Base-by-base conservation (phyloP, 2,797 vertebrate species). In the Telmatherina bonti region DNA sequence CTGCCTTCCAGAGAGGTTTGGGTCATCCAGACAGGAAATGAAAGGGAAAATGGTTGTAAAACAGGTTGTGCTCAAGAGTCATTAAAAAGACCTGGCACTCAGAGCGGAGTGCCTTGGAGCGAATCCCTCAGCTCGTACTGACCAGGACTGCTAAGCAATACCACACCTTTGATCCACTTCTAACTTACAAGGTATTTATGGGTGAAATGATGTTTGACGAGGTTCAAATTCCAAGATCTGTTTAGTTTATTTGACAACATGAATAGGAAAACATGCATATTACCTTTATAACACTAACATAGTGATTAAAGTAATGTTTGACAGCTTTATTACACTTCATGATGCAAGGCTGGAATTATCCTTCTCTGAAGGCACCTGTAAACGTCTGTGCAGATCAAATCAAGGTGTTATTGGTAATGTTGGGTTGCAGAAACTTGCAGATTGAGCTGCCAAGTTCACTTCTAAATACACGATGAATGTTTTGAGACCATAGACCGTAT, bases 11-110 rank as follows among this genome's bases (percentile, higher is more conserved):
- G 70, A 80, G 84, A 81, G 78, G 65, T 76, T 78, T 76, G 80
- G 85, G 79, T 89, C 85, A 84, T 84, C 71, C 73, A 85, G 76
- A 81, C 81, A 91, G 90, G 90, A 91, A 90, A 90, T 91, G 78
- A 88, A 90, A 84, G 74, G 82, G 79, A 84, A 91, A 91, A 84
- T 52, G 76, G 75, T 80, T 79, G 71, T 91, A 83, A 92, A 91
- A 88, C 30, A 31, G 78, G 67, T 75, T 74, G 65, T 82, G 77
- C 76, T 83, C 65, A 83, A 88, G 90, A 91, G 74, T 91, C 89
- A 90, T 85, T 75, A 53, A 71, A n/a, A 82, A 71, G 82, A 81
- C 76, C 77, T 81, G 81, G 76, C 78, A 52, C 45, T 72, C 72
- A 13, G 43, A 78, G 52, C 29, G 0, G 24, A 70, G 49, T 52